Conservation (phyloP, 1,140 invertebrate genomes). For the Meloidogyne exigua region DNA sequence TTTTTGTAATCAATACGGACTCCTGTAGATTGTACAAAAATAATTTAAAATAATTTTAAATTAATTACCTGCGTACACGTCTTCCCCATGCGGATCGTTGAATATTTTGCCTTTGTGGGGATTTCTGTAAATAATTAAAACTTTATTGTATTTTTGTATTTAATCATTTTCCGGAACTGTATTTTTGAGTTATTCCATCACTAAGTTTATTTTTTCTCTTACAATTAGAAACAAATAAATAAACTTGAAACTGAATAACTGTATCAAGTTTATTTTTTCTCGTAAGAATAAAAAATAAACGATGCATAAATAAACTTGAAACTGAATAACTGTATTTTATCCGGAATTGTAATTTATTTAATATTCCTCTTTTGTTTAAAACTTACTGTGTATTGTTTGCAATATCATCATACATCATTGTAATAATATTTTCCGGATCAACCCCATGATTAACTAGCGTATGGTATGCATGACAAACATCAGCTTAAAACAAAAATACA, state of each 20-base stretch:
- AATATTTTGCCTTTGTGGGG: conserved; percentile 69
- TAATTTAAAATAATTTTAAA: conserved; percentile 34
- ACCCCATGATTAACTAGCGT: conserved; percentile 69
- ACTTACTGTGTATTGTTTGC: conserved; percentile 68
- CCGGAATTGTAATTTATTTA: conserved; percentile 5
- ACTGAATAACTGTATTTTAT: neutral
- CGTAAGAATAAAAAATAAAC: neutral
- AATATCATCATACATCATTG: conserved; percentile 73
- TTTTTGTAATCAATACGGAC: conserved; percentile 70
- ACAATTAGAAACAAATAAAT: too few species aligned
- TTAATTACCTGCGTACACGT: conserved; percentile 69
- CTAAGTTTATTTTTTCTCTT: too few species aligned
- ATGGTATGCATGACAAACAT: conserved; percentile 72
- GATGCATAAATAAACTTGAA: neutral
- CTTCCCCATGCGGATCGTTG: conserved; percentile 69
- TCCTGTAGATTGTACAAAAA: conserved; percentile 67
- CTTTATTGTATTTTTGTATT: neutral
- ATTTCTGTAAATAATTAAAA: conserved; percentile 67
- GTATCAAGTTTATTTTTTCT: neutral
- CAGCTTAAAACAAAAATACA: conserved; percentile 69
- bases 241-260: neutral
- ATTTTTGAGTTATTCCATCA: too few species aligned
- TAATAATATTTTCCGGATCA: conserved; percentile 69
- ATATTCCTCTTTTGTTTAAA: neutral
- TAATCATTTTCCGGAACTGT: neutral